Conservation (phyloP, 23 tunicate genomes). For the Corella eumyota region DNA sequence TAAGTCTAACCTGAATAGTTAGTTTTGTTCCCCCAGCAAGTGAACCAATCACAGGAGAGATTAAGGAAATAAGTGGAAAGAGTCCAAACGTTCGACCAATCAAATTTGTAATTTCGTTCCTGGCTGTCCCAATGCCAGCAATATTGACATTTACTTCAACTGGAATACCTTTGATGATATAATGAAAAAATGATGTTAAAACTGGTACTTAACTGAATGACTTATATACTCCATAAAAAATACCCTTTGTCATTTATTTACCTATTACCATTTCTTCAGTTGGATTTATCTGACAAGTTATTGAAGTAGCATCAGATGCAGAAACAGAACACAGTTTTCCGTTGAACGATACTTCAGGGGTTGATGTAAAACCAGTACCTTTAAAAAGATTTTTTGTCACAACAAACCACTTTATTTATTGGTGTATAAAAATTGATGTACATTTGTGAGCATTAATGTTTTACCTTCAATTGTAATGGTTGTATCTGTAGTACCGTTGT, state of each 20-base stretch:
- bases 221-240: no score
- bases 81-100: slow-evolving; percentile 12
- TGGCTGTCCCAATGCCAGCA: slow-evolving; percentile 16
- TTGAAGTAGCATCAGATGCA: background rate
- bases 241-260: no score
- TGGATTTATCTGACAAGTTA: slow-evolving; percentile 4
- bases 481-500: slow-evolving; percentile 11
- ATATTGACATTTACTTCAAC: no score
- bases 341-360: slow-evolving; percentile 12
- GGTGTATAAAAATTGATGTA: no score
- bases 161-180: no score
- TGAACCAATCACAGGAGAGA: slow-evolving; percentile 20
- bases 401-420: no score
- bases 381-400: slow-evolving; percentile 1
- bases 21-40: slow-evolving; percentile 39
- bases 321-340: slow-evolving; percentile 4
- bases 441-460: no score
- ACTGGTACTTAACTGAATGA: no score
- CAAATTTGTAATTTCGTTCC: slow-evolving; percentile 1
- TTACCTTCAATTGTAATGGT: slow-evolving; percentile 15
- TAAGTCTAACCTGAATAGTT: slow-evolving; percentile 37
- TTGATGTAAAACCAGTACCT: slow-evolving; percentile 16
- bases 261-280: slow-evolving; percentile 14
- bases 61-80: slow-evolving; percentile 11
- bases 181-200: no score